Base-by-base conservation (phyloP, 2,888 invertebrate species). In the Xanthorhoe spadicearia region DNA sequence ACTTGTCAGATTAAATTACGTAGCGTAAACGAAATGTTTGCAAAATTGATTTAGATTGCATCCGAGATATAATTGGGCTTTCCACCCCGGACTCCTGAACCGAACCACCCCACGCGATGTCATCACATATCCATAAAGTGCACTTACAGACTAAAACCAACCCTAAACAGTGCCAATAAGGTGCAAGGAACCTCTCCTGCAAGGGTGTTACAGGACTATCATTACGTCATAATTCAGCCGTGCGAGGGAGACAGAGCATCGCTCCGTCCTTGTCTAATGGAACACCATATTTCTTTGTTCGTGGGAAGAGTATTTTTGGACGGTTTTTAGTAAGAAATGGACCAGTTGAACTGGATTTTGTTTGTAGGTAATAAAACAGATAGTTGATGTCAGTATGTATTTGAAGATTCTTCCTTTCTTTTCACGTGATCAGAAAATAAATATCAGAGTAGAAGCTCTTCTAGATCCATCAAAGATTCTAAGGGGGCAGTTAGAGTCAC, bases 211-310 rank as follows among this genome's bases (percentile, higher is more conserved):
- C 72, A 76, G 71, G 74, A 82, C 78, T 83, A 82, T 83, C 79
- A 84, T 88, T 87, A 87, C 89, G 87, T 90, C 89, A 90, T 87
- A 82, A 86, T 83, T 85, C 81, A 83, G 83, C 83, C 89, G 88
- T 84, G 81, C 80, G 83, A 83, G 74, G 73, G 73, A 70, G 70
- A 79, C 80, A 66, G n/a, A n/a, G 67, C 79, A 73, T 80, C 79
- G 38, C 65, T 68, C 54, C 17, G 57, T 67, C 66, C 63, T 50
- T 38, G 69, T 83, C 79, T 72, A 73, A 71, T 75, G 81, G 77
- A 80, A 78, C 78, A 73, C 76, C 78, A 70, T 74, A 72, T 72
- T 78, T 74, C 83, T 89, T 86, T 86, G 86, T 88, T 81, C 77
- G 78, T 70, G 74, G 72, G 73, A 53, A 17, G 63, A 38, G 54